Base-by-base conservation (phyloP, 1,140 invertebrate species). In the Eubasilissa regina region DNA sequence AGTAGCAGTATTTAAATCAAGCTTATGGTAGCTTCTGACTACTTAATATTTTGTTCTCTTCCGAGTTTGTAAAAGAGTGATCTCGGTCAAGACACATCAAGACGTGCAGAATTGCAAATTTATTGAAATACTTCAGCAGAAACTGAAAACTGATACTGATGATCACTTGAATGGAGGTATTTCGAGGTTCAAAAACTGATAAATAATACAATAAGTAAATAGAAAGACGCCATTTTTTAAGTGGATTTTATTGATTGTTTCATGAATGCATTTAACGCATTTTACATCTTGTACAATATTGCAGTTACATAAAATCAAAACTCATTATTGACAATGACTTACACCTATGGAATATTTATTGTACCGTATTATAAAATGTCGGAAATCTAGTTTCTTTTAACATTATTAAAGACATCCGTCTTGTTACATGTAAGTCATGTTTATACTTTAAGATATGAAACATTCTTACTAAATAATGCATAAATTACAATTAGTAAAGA, bases 311-410 rank as follows among this genome's bases (percentile, higher is more conserved):
- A 47, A 70, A 48, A 70, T 48, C 13, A 70, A 48, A 70, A 51
- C 7, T 13, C 48, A 13, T 15, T 19, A 70, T 70, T 19, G 47
- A 13, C 47, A 25, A 70, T 44, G n/a, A 19, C 66, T 70, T 70
- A 70, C 17, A 70, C 17, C 66, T 70, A 70, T 70, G 66, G 66
- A 70, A 70, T 70, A 70, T 70, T 70, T 19, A 51, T 70, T 12
- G 66, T 48, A 70, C 44, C 66, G 66, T 70, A 48, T 48, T 25
- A 48, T 70, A 13, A 70, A 25, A 19, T 48, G 48, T 48, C 9
- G 45, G 66, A 21, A 70, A 48, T 70, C 44, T 70, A 70, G 44
- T 66, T 60, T 60, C 58, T 15, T 60, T 60, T 21, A 21, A 15
- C 15, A 35, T 35, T 10, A 17, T 21, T 60, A 60, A 60, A 60